Percentiles rank a stretch among this genome's conserved stretches.
Evolutionary conservation across 2,113 vertebrate species (phyloP).

Genomic region (Peromyscus leucopus): DNA sequence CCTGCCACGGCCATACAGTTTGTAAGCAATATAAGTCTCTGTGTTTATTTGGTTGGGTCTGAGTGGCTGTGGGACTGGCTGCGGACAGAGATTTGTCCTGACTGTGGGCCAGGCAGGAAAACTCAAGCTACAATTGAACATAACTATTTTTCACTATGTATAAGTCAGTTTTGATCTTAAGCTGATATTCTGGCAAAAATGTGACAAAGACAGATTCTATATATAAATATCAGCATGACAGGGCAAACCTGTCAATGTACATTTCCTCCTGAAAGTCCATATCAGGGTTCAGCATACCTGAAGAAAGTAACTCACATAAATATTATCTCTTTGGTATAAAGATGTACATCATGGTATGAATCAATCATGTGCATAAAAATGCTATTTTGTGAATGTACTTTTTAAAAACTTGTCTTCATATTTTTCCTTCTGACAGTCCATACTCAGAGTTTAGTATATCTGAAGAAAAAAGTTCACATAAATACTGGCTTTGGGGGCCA

Average conservation of each 20-base stretch:
- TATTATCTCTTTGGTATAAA: not conserved
- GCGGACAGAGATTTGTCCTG: too few species aligned
- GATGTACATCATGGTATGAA: not conserved
- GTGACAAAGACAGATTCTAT: not conserved
- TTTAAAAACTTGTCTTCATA: not conserved
- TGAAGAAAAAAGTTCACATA: not conserved
- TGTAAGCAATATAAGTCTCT: too few species aligned
- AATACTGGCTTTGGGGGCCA: not conserved
- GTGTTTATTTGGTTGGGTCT: too few species aligned
- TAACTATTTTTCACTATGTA: not conserved
- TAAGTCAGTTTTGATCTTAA: constrained; percentile 45
- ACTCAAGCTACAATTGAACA: not conserved
- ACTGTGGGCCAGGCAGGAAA: too few species aligned
- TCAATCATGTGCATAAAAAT: not conserved
- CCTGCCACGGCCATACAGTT: too few species aligned
- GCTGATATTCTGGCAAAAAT: constrained; percentile 38
- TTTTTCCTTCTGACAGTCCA: not conserved
- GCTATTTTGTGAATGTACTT: not conserved
- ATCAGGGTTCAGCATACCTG: not conserved
- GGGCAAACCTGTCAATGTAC: not conserved
- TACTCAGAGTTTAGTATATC: not conserved
- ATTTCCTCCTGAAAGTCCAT: constrained; percentile 32
- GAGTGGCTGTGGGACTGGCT: too few species aligned
- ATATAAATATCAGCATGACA: not conserved
- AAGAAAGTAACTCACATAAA: constrained; percentile 38